Percentiles rank a stretch among this genome's conserved stretches.
Evolutionary conservation across 2,113 vertebrate genomes (phyloP).

Genomic region (zebrafish (Danio rerio)): GRCz12tu NC_133177.1:62129001-62129500

Average conservation of each 20-base stretch:
- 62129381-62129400: slow-evolving; percentile 85
- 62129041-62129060: too few relatives aligned
- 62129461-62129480: slow-evolving; percentile 88
- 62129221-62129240: slow-evolving; percentile 70
- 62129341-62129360: not conserved
- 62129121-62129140: slow-evolving; percentile 80
- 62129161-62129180: slow-evolving; percentile 84
- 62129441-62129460: slow-evolving; percentile 94
- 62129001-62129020: too few relatives aligned
- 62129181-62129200: slow-evolving; percentile 85
- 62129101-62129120: slow-evolving; percentile 90
- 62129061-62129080: not conserved
- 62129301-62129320: not conserved
- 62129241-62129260: slow-evolving; percentile 75
- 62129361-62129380: slow-evolving; percentile 85
- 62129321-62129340: too few relatives aligned
- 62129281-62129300: slow-evolving; percentile 92
- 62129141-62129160: slow-evolving; percentile 88
- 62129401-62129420: slow-evolving; percentile 85
- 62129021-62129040: too few relatives aligned
- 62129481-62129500: slow-evolving; percentile 90
- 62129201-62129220: slow-evolving; percentile 77
- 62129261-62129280: slow-evolving; percentile 91
- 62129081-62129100: too few relatives aligned
- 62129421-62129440: slow-evolving; percentile 92